Evolutionary conservation across 2,888 invertebrate genomes (phyloP), one percentile per base, ranked within the genome.

Genomic region (Leptothorax acervorum): DNA sequence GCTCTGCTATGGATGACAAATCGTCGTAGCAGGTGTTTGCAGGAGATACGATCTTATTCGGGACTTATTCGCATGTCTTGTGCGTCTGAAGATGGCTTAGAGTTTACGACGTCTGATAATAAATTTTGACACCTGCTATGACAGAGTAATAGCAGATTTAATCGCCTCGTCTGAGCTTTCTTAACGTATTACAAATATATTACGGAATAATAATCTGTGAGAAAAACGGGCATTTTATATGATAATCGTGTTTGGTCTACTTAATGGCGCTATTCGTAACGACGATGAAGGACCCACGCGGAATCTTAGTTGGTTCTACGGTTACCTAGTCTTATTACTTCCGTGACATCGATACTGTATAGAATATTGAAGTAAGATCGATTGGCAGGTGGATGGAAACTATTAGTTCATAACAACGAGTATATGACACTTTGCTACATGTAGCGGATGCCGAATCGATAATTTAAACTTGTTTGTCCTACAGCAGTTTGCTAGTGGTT

Each of bases 1-100:
- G 91, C 89, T 91, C 90, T 89, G 89, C 87, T 89, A 90, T 86
- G 82, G 89, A 91, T 90, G 91, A 91, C 91, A 91, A 92, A 91
- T 91, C 83, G 92, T 90, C 85, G 92, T 90, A 90, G 89, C 91
- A 90, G 91, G 90, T 90, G 91, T 90, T 89, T 89, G 89, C 78
- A 84, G 85, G 85, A 86, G 89, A 84, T 83, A 85, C 88, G 89
- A 90, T 91, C 89, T 86, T 90, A 89, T 86, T 84, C 45, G 65
- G 84, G 86, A 89, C 86, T 89, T 90, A 90, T 89, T 86, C 88
- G 86, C 89, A 85, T 87, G 89, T 83, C 63, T 85, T 65, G 87
- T 31, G 83, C 89, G 75, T 84, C 84, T 57, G 84, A 79, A 86
- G 83, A 74, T 74, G 83, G 71, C 78, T 84, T 74, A 53, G 68